A percentile compares a stretch with the other conserved stretches of the same genome.
Conservation (phyloP, 2,113 vertebrate genomes). For the Eurypyga helias region DNA sequence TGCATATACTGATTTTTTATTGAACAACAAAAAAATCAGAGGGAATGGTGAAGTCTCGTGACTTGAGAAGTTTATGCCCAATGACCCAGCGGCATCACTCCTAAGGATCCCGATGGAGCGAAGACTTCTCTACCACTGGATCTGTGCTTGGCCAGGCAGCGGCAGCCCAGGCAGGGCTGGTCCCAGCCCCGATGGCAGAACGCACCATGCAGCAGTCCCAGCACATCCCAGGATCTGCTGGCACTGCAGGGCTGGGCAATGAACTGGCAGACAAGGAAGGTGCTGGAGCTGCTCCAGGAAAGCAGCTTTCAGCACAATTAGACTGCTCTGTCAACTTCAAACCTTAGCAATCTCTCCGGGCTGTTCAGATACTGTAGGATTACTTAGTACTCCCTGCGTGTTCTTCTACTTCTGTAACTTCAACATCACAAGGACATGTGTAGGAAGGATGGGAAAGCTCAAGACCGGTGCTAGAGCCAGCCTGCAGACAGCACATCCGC, state of each 20-base stretch:
- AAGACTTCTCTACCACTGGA: background rate
- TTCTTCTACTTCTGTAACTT: background rate
- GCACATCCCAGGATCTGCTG: background rate
- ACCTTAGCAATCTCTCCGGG: background rate
- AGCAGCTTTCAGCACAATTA: background rate
- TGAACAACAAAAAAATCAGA: rapidly evolving
- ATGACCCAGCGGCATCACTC: rapidly evolving
- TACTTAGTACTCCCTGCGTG: background rate
- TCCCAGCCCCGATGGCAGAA: background rate
- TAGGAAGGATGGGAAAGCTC: background rate
- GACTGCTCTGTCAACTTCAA: background rate
- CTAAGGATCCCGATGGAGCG: background rate
- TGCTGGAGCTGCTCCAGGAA: background rate
- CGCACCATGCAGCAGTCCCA: too few species aligned
- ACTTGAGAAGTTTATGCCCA: rapidly evolving
- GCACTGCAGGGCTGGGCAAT: rapidly evolving
- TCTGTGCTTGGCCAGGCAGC: background rate
- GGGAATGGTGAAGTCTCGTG: rapidly evolving
- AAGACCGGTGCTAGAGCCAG: too few species aligned
- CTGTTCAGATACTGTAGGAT: background rate
- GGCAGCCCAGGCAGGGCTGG: background rate
- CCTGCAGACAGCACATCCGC: too few species aligned
- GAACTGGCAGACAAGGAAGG: background rate
- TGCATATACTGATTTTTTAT: rapidly evolving
- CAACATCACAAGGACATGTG: background rate